Evolutionary conservation across 2,888 invertebrate species (phyloP).

Genomic region (Caenorhabditis parvicauda): DNA sequence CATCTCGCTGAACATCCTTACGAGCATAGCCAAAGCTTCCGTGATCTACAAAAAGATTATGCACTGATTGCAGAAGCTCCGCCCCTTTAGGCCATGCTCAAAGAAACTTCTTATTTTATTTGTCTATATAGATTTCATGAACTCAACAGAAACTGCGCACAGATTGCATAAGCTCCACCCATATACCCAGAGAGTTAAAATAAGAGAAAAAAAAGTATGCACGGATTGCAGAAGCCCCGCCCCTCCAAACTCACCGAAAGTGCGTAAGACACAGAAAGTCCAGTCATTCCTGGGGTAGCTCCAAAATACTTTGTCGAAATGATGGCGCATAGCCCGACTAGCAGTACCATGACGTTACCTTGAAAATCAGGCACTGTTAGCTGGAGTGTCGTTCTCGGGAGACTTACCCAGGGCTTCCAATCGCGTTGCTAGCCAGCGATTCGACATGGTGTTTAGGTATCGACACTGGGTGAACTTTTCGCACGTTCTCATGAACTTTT

Average conservation of each 20-base stretch:
- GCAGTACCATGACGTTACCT: constrained; percentile 77
- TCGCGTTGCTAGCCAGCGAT: constrained; percentile 82
- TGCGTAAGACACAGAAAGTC: constrained; percentile 67
- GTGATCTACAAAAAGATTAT: constrained; percentile 32
- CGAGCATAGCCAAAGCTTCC: constrained; percentile 63
- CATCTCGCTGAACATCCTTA: constrained; percentile 90
- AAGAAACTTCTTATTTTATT: too few relatives aligned
- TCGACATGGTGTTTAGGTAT: constrained; percentile 43
- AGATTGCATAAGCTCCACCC: too few relatives aligned
- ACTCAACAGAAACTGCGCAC: neutral
- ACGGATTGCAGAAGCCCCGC: too few relatives aligned
- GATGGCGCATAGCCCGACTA: constrained; percentile 87
- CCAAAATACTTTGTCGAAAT: constrained; percentile 62
- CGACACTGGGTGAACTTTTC: constrained; percentile 34
- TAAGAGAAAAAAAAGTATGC: too few relatives aligned
- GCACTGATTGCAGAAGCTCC: too few relatives aligned
- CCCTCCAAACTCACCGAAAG: constrained; percentile 13
- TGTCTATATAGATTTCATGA: too few relatives aligned
- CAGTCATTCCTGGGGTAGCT: constrained; percentile 67
- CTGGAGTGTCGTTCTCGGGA: too few relatives aligned
- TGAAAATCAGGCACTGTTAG: too few relatives aligned
- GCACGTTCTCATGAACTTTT: constrained; percentile 25
- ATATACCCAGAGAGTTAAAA: too few relatives aligned
- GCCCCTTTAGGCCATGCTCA: too few relatives aligned
- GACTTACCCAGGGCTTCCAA: constrained; percentile 93